These are phyloP conservation scores for Capra hircus DNA, from an alignment of 2,113 vertebrate species.

Conservation along the genomic window DNA sequence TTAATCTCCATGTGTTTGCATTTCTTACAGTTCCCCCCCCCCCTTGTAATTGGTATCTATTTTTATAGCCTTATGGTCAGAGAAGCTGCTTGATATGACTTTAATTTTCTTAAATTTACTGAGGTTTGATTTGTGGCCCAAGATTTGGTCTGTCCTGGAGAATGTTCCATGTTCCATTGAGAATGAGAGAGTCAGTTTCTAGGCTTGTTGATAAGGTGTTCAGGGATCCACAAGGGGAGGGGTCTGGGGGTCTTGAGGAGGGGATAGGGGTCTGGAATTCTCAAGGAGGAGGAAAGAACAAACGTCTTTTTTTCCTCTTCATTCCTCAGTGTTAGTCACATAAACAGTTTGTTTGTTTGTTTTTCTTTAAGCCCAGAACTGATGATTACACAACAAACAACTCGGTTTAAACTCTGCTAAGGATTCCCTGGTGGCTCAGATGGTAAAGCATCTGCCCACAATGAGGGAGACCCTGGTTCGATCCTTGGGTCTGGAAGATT, in stretches of 20 bases:
- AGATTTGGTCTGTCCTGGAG: background rate
- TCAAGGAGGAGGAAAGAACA: background rate
- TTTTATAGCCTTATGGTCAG: background rate
- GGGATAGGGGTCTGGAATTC: background rate
- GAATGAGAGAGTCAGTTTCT: background rate
- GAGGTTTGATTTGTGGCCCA: background rate
- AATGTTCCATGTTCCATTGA: background rate
- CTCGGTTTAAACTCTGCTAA: background rate
- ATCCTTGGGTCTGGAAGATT: too few relatives aligned
- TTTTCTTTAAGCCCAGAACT: background rate
- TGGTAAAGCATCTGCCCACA: too few relatives aligned
- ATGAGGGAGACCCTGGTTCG: fast-evolving
- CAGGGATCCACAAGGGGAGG: background rate
- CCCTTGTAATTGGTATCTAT: background rate
- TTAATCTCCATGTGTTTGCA: background rate
- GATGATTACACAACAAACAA: background rate
- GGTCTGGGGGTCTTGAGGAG: background rate
- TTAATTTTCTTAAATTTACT: background rate
- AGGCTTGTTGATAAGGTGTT: background rate
- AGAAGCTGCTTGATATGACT: background rate
- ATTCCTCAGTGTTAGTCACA: background rate
- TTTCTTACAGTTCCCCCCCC: background rate
- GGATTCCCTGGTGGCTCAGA: background rate
- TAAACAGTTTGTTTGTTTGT: background rate
- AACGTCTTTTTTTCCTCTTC: background rate